Base-by-base conservation (phyloP, 2,888 invertebrate genomes). In the Standfussiana lucernea region DNA sequence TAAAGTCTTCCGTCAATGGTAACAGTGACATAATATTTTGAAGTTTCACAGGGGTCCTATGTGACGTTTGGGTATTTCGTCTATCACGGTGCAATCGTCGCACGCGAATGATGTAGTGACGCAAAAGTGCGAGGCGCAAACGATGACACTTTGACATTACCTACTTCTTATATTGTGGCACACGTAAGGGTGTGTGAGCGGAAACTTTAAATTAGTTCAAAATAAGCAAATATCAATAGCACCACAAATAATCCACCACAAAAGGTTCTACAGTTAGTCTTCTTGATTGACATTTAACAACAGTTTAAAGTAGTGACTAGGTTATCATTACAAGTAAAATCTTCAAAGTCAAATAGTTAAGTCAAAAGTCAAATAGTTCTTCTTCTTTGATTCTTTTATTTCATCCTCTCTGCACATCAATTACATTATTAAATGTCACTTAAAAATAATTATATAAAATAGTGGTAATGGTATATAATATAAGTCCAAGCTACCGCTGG, bases 101-200 rank as follows among this genome's bases (percentile, higher is more conserved):
- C 91, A 84, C 77, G 86, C 72, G 79, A 74, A 86, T 94, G 92
- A 92, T 89, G 92, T 91, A 94, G 94, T 90, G 86, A 90, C 86
- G 89, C 92, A 91, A 90, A 89, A 90, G 86, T 87, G 91, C 91
- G 88, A 94, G 91, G 91, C 91, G 91, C 93, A 93, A 93, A 93
- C 93, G 93, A 93, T 94, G 94, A 86, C 86, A 92, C 93, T 95
- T 93, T 95, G 94, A 95, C 95, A 95, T 94, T 91, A 91, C 88
- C 89, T 86, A 90, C 88, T 89, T 91, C 84, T 83, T 82, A 80
- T 78, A 75, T 79, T 87, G 72, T 75, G 84, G 83, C 71, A 72
- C 77, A 89, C 77, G 81, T 73, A 37, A 45, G 18, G 61, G 74
- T 68, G 70, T 62, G 61, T 64, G 37, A 80, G 79, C 79, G 74